Conservation (phyloP, 2,888 invertebrate genomes). For the Phytoseiulus persimilis region DNA sequence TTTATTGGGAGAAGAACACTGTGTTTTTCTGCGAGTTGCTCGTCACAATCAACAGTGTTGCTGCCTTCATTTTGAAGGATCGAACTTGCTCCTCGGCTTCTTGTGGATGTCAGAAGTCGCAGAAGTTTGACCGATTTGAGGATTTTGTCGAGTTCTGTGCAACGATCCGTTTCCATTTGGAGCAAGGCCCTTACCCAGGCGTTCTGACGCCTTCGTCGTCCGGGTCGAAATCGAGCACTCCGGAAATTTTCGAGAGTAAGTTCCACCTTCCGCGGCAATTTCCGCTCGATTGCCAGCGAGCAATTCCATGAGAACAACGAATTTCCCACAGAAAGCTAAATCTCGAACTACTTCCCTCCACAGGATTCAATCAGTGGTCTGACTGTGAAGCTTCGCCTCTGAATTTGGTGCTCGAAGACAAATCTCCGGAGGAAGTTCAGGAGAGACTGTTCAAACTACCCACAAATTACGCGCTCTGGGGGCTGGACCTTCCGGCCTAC, state of each 20-base stretch:
- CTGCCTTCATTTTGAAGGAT: background rate
- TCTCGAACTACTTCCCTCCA: background rate
- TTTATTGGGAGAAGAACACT: background rate
- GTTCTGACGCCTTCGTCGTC: slow-evolving; percentile 29
- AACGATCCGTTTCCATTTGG: background rate
- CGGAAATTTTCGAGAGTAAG: slow-evolving; percentile 20
- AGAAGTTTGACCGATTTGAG: background rate
- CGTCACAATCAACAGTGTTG: background rate
- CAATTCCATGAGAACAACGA: too few relatives aligned
- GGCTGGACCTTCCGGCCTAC: background rate
- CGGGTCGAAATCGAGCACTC: slow-evolving; percentile 10
- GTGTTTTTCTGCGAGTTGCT: background rate
- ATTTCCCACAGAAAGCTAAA: too few relatives aligned
- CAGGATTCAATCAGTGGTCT: slow-evolving; percentile 8
- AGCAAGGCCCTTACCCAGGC: slow-evolving; percentile 9
- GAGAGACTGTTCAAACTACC: background rate
- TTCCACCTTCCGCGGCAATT: too few relatives aligned
- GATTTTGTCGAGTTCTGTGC: slow-evolving; percentile 1
- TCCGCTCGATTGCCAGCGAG: too few relatives aligned
- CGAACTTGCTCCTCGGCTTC: background rate
- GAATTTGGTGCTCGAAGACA: slow-evolving; percentile 5
- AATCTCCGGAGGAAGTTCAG: background rate
- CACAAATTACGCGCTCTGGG: background rate
- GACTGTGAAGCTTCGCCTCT: background rate
- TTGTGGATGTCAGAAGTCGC: background rate